A percentile compares a stretch with the other conserved stretches of the same genome.
These are phyloP conservation scores for Teleogryllus oceanicus DNA, from an alignment of 2,888 invertebrate genomes.

Conservation along the genomic window DNA sequence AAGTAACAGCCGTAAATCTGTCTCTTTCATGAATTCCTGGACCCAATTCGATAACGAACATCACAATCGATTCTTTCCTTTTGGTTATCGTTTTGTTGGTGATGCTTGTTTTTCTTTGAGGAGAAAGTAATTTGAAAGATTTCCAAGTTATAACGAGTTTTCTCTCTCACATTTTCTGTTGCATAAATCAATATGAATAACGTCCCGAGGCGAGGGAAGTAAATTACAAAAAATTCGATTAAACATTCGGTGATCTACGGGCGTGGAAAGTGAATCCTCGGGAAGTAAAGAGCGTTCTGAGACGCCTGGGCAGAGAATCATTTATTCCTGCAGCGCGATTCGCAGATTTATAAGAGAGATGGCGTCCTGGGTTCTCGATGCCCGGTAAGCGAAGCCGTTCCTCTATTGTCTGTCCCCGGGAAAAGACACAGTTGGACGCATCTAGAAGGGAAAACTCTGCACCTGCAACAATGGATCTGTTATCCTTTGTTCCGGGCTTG, in stretches of 20 bases:
- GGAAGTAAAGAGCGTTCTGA: not conserved
- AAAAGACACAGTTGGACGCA: too few species aligned
- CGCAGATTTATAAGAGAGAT: not conserved
- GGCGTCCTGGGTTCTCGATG: too few species aligned
- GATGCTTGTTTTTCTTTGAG: constrained; percentile 9
- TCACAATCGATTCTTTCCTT: not conserved
- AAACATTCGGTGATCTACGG: constrained; percentile 18
- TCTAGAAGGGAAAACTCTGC: too few species aligned
- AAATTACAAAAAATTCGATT: constrained; percentile 18
- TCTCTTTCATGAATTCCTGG: not conserved
- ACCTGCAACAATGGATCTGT: too few species aligned
- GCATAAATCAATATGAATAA: constrained; percentile 18
- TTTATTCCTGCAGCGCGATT: not conserved
- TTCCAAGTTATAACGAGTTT: constrained; percentile 18
- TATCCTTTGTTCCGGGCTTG: too few species aligned
- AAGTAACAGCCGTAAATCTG: constrained; percentile 3
- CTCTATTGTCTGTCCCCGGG: too few species aligned
- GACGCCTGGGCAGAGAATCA: not conserved
- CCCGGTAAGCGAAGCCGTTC: too few species aligned
- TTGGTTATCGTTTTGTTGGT: constrained; percentile 1
- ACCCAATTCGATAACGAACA: constrained; percentile 10
- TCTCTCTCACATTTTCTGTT: not conserved
- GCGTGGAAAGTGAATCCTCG: not conserved
- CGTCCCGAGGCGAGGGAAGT: constrained; percentile 2
- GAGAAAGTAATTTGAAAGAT: constrained; percentile 18